Conservation (phyloP, 2,888 invertebrate species). For the Rhagonycha lutea region DNA sequence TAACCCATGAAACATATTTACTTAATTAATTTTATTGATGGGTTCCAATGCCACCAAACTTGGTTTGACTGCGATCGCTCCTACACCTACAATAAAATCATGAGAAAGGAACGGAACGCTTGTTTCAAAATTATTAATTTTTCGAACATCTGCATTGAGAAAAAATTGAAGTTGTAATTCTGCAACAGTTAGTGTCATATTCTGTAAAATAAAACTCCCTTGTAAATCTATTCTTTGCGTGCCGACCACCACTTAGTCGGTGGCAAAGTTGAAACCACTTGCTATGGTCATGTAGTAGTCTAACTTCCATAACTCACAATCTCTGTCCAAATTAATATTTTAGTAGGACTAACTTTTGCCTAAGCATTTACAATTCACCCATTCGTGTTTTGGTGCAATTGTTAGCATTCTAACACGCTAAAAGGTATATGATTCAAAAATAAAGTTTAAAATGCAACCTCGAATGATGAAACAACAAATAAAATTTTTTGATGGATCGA, state of each 20-base stretch:
- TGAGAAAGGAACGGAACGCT: too few species aligned
- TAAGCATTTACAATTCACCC: constrained; percentile 21
- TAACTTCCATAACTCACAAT: constrained; percentile 52
- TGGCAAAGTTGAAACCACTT: constrained; percentile 41
- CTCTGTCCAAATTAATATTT: constrained; percentile 51
- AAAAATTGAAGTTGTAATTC: background rate
- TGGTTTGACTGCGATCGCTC: too few species aligned
- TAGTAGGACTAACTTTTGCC: constrained; percentile 31
- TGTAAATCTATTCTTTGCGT: constrained; percentile 33
- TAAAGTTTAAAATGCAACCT: constrained; percentile 14
- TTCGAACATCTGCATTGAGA: background rate
- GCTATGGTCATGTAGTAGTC: constrained; percentile 45
- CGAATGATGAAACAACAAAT: background rate
- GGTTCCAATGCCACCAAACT: background rate
- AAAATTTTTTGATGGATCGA: background rate
- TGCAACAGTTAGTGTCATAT: background rate
- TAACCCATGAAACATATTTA: background rate
- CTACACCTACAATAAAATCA: too few species aligned
- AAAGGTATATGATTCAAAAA: constrained; percentile 21
- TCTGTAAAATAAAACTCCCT: constrained; percentile 1
- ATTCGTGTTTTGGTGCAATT: constrained; percentile 24
- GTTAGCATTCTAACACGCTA: constrained; percentile 22
- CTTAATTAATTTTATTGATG: background rate
- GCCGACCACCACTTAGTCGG: constrained; percentile 36
- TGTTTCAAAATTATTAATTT: background rate